Conservation (phyloP, 2,113 vertebrate genomes). For the Corapipo altera region DNA sequence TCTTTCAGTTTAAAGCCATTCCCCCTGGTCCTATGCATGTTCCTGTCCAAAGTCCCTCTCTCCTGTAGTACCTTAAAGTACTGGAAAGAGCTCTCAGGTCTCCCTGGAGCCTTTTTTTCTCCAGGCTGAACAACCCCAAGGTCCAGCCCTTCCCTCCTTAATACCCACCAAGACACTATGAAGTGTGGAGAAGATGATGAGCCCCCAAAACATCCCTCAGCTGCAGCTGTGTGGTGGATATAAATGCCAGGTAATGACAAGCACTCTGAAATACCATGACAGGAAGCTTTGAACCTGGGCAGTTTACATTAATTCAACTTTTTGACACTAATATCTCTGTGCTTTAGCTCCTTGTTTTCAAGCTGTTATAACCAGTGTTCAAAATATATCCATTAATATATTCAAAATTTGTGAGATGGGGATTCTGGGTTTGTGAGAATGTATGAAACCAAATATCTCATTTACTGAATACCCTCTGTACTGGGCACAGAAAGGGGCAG, state of each 20-base stretch:
- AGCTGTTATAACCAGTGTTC: not conserved
- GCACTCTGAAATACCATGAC: accelerated
- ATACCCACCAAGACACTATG: accelerated
- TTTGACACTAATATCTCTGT: not conserved
- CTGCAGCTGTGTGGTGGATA: not conserved
- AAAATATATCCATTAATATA: not conserved
- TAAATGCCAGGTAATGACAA: not conserved
- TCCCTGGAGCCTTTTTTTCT: not conserved
- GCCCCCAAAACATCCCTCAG: not conserved
- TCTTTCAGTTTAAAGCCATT: not conserved
- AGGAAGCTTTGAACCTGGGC: not conserved
- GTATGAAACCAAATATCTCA: not conserved
- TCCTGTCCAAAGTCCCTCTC: not conserved
- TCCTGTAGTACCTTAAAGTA: not conserved
- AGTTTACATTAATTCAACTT: not conserved
- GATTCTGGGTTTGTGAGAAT: not conserved
- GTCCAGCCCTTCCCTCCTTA: not conserved
- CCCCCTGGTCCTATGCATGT: too few relatives aligned
- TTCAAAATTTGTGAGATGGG: not conserved
- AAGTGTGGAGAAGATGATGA: accelerated
- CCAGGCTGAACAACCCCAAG: not conserved
- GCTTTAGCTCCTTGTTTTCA: not conserved
- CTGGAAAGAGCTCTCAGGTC: not conserved
- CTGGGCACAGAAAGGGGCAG: not conserved
- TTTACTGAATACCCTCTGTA: not conserved